phyloP scores from a whole-genome alignment of 2,888 invertebrate genomes.

The Rotaria macrura region DNA sequence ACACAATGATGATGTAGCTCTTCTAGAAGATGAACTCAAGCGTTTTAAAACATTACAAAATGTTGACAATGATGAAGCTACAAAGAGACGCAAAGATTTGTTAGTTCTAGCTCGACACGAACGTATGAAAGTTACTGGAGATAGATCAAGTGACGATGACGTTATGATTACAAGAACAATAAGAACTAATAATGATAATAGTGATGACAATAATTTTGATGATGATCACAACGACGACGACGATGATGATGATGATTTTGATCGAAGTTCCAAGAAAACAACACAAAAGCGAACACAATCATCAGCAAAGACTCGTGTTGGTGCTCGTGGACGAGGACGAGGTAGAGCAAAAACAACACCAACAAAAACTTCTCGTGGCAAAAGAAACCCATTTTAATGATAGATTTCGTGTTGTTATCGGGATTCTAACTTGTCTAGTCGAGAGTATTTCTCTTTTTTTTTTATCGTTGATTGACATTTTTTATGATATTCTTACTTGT shows the following conservation, averaged over 20 bases:
- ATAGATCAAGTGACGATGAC: neutral
- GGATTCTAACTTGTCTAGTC: neutral
- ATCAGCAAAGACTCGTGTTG: neutral
- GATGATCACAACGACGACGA: neutral
- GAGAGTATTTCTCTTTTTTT: neutral
- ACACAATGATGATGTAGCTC: neutral
- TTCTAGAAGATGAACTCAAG: neutral
- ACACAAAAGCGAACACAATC: neutral
- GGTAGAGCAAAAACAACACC: neutral
- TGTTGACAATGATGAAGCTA: neutral
- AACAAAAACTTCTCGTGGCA: neutral
- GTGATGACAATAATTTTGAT: neutral
- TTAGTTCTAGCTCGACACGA: constrained; percentile 6
- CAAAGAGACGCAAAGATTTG: constrained; percentile 22
- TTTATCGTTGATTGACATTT: no score
- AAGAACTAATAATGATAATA: neutral
- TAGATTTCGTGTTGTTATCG: no score
- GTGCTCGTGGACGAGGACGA: constrained; percentile 16
- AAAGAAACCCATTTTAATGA: neutral
- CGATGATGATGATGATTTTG: constrained; percentile 25
- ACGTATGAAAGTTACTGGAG: neutral
- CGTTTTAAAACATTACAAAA: neutral
- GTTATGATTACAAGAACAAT: neutral
- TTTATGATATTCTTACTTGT: neutral
- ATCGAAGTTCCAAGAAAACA: neutral